These are phyloP conservation scores for Microchrysa polita DNA, from an alignment of 2,888 invertebrate species.

Conservation along the genomic window DNA sequence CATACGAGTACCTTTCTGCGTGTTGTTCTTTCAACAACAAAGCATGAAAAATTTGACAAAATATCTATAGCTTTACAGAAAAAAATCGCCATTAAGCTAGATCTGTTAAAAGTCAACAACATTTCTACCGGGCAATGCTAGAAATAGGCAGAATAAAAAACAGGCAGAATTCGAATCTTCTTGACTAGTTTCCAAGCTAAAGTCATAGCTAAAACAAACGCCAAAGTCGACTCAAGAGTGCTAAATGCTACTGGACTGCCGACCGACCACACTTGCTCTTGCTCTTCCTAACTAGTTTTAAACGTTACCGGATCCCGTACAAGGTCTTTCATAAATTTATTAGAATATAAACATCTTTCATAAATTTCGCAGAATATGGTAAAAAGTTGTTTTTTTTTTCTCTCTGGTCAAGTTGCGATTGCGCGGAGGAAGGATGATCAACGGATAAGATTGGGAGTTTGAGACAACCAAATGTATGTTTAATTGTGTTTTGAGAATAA, in stretches of 20 bases:
- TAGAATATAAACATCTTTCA: background rate
- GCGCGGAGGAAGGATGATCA: too few species aligned
- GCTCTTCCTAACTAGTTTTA: background rate
- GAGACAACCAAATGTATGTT: too few species aligned
- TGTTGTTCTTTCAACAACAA: too few species aligned
- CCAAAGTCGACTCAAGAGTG: background rate
- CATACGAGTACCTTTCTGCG: too few species aligned
- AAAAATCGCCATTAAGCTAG: constrained; percentile 1
- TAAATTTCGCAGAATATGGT: too few species aligned
- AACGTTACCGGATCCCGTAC: constrained; percentile 18
- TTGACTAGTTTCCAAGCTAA: constrained; percentile 19
- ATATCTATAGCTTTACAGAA: background rate
- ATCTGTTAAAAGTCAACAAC: constrained; percentile 36
- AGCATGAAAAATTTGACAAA: background rate
- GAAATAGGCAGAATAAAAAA: background rate
- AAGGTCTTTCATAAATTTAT: constrained; percentile 36
- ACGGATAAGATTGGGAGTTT: too few species aligned
- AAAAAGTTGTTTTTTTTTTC: too few species aligned
- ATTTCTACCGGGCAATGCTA: constrained; percentile 26
- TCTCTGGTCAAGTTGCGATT: too few species aligned
- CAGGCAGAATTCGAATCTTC: constrained; percentile 9
- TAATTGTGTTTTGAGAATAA: too few species aligned
- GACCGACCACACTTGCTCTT: constrained; percentile 12
- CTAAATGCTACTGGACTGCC: constrained; percentile 23
- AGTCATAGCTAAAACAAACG: constrained; percentile 9